phyloP scores from a whole-genome alignment of 2,888 invertebrate genomes.

The Monopis laevigella region DNA sequence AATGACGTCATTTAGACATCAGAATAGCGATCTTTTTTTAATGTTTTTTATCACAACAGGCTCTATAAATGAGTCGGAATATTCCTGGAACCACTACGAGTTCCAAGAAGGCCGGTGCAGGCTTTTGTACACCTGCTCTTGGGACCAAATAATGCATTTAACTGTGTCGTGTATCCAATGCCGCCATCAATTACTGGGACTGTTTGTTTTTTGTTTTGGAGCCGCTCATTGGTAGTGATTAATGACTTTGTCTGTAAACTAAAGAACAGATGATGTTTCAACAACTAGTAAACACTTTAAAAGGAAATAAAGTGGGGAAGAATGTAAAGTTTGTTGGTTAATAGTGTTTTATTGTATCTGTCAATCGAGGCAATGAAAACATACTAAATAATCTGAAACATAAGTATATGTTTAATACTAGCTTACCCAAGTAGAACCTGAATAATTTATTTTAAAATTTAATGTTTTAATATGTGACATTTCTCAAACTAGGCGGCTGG shows the following conservation, averaged over 20 bases:
- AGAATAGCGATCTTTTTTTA: conserved; percentile 3
- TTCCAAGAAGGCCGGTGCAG: conserved; percentile 11
- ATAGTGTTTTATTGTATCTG: conserved; percentile 4
- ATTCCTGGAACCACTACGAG: conserved; percentile 6
- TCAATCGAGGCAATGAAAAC: no score
- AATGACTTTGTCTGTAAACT: conserved; percentile 20
- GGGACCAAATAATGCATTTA: conserved; percentile 25
- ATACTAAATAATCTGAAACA: no score
- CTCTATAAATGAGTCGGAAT: conserved; percentile 5
- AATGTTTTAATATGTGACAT: no score
- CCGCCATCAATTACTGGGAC: conserved; percentile 44
- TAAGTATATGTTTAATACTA: no score
- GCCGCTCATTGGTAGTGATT: conserved; percentile 23
- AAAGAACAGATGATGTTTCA: neutral
- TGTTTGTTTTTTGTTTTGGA: conserved; percentile 29
- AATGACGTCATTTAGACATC: conserved; percentile 3
- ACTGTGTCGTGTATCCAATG: conserved; percentile 38
- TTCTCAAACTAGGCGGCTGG: no score
- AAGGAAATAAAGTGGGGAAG: neutral
- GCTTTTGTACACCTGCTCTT: conserved; percentile 44
- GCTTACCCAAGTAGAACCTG: no score
- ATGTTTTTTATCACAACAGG: neutral
- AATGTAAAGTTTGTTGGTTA: neutral
- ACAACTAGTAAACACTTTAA: conserved; percentile 2
- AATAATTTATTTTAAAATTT: no score